A percentile compares a stretch with the other conserved stretches of the same genome.
Evolutionary conservation across 2,888 invertebrate species (phyloP).

Genomic region (Orthosia incerta): DNA sequence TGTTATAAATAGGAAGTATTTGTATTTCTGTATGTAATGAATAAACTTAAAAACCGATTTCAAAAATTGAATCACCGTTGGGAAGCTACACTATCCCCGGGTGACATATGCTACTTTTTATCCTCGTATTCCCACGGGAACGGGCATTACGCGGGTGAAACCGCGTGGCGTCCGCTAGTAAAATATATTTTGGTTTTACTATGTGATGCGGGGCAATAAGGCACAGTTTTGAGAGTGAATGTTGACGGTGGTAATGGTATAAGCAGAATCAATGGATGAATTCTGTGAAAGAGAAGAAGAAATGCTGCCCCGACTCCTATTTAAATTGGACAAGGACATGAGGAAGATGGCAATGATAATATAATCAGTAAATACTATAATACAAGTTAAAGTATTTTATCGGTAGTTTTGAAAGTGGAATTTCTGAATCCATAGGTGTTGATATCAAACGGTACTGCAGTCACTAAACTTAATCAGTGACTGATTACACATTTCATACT

Average conservation of each 20-base stretch:
- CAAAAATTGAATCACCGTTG: no score
- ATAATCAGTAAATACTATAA: not conserved
- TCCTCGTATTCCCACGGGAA: no score
- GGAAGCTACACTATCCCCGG: no score
- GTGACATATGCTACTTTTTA: no score
- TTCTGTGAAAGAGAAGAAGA: not conserved
- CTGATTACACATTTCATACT: not conserved
- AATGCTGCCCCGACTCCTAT: not conserved
- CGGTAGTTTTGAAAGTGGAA: not conserved
- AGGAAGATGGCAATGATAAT: not conserved
- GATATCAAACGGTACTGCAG: not conserved
- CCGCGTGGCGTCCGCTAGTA: no score
- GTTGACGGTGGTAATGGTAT: not conserved
- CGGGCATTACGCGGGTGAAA: no score
- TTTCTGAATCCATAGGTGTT: not conserved
- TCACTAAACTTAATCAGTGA: no score
- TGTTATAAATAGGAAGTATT: no score
- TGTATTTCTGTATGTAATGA: no score
- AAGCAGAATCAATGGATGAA: not conserved
- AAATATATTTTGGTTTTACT: not conserved
- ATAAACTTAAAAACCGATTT: no score
- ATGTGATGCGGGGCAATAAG: not conserved
- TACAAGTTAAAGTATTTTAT: not conserved
- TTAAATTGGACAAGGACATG: no score
- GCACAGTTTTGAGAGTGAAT: not conserved